phyloP scores from a whole-genome alignment of 2,113 vertebrate species.

The Lepus timidus region DNA sequence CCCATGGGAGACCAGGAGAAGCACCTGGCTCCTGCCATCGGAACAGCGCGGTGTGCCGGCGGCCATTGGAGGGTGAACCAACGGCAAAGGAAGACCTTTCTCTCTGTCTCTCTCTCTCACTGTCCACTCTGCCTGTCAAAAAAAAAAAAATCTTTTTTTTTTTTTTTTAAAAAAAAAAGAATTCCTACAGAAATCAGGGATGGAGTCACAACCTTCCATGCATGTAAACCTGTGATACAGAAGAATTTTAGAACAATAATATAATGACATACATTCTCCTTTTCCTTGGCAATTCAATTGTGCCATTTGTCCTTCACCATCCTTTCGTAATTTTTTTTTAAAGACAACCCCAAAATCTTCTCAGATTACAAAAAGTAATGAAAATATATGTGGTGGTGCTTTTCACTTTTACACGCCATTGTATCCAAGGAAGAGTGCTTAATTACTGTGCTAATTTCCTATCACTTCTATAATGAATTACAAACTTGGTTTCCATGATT shows the following conservation, averaged over 20 bases:
- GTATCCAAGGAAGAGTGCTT: conserved; percentile 50
- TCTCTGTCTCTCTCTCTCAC: too few relatives aligned
- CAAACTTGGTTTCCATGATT: background rate
- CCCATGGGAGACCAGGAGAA: too few relatives aligned
- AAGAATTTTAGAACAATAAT: background rate
- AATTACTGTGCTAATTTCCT: background rate
- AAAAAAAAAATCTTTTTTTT: too few relatives aligned
- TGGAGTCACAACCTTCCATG: background rate
- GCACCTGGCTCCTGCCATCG: too few relatives aligned
- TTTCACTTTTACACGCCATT: background rate
- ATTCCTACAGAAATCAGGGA: background rate
- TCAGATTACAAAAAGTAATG: background rate
- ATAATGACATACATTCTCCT: background rate
- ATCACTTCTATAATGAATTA: background rate
- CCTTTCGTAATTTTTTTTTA: background rate
- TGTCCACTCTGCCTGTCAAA: too few relatives aligned
- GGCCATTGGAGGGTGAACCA: too few relatives aligned
- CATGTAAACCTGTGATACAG: background rate
- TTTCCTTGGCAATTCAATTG: background rate
- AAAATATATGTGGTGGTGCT: background rate
- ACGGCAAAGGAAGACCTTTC: too few relatives aligned
- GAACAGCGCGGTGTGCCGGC: too few relatives aligned
- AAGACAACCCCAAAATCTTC: background rate
- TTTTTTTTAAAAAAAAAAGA: too few relatives aligned
- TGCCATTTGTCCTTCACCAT: background rate